A percentile compares a stretch with the other conserved stretches of the same genome.
Conservation (phyloP, 2,113 vertebrate species). For the Condylura cristata region DNA sequence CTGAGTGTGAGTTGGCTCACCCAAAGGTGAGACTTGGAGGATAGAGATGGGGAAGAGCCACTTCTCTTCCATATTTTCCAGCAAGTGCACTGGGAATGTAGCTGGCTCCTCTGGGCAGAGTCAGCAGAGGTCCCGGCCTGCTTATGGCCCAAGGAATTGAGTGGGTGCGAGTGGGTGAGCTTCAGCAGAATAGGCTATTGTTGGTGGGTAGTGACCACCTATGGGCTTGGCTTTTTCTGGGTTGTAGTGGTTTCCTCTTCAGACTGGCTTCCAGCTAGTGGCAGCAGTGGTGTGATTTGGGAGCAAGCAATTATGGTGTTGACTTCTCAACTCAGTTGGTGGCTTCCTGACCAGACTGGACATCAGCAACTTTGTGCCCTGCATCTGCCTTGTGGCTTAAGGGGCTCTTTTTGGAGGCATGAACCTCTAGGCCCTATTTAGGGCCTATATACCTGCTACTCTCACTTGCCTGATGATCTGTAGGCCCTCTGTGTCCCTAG, state of each 20-base stretch:
- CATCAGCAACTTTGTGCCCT: neutral
- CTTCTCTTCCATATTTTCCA: neutral
- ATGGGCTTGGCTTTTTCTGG: neutral
- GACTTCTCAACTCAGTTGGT: neutral
- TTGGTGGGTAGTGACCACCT: neutral
- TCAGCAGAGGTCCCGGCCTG: neutral
- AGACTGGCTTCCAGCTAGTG: neutral
- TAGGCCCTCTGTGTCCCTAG: neutral
- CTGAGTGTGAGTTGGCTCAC: neutral
- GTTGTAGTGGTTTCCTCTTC: fast-evolving
- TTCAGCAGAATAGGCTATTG: neutral
- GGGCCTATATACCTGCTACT: neutral
- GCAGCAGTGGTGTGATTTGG: neutral
- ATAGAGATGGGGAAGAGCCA: neutral
- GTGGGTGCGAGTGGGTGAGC: neutral
- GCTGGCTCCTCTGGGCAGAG: neutral
- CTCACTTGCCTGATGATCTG: neutral
- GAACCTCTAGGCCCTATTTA: neutral
- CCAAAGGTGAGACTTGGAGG: neutral
- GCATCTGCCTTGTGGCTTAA: neutral
- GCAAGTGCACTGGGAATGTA: too few species aligned
- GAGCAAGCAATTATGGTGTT: neutral
- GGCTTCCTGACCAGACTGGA: neutral
- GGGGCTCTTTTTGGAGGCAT: neutral
- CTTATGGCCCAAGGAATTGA: neutral